Conservation (phyloP, 2,797 vertebrate genomes). For the Botia kubotai region DNA sequence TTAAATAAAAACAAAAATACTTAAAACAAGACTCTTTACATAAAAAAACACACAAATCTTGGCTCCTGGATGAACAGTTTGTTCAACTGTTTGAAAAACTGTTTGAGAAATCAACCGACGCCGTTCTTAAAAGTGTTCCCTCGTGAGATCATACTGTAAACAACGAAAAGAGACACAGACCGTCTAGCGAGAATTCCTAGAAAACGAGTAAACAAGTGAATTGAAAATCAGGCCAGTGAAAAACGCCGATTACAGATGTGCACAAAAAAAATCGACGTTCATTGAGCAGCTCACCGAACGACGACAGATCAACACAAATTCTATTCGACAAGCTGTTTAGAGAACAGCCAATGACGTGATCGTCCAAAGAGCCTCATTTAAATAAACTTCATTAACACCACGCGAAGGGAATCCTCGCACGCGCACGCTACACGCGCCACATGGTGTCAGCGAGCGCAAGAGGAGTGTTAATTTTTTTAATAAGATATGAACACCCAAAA, state of each 20-base stretch:
- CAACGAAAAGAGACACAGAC: not conserved
- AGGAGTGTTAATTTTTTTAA: slow-evolving; percentile 25
- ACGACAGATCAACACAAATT: too few species aligned
- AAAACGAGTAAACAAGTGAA: not conserved
- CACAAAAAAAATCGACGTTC: slow-evolving; percentile 22
- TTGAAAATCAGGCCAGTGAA: not conserved
- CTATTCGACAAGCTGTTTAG: not conserved
- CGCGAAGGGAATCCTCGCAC: slow-evolving; percentile 30
- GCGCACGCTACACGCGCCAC: not conserved
- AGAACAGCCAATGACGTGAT: too few species aligned
- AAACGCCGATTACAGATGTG: not conserved
- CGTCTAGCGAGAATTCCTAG: too few species aligned
- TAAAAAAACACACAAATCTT: too few species aligned
- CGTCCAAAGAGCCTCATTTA: slow-evolving; percentile 10
- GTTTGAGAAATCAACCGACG: too few species aligned
- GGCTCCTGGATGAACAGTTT: too few species aligned
- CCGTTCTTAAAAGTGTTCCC: too few species aligned
- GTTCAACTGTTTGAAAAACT: too few species aligned
- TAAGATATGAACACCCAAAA: slow-evolving; percentile 42
- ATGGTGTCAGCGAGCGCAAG: slow-evolving; percentile 6
- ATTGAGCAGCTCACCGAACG: not conserved
- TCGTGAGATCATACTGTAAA: not conserved
- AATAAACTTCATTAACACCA: slow-evolving; percentile 34
- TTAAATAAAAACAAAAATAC: too few species aligned
- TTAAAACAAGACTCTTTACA: too few species aligned